phyloP scores from a whole-genome alignment of 1,140 invertebrate genomes.

The Scaptomyza montana region DNA sequence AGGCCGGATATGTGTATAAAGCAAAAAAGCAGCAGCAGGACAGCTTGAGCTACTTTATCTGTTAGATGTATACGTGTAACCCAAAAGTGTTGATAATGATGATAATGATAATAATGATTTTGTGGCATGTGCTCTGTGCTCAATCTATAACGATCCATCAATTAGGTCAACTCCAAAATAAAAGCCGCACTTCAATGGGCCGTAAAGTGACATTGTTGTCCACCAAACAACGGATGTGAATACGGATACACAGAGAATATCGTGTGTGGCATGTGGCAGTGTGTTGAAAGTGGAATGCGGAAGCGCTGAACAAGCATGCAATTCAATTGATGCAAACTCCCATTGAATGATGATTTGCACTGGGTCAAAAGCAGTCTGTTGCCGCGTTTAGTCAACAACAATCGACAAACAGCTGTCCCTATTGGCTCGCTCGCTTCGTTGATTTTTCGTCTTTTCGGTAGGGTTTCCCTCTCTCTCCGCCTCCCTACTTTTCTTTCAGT shows the following conservation, averaged over 20 bases:
- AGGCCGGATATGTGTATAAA: constrained; percentile 36
- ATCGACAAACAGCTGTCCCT: constrained; percentile 56
- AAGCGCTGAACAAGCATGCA: constrained; percentile 34
- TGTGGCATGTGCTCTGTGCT: constrained; percentile 10
- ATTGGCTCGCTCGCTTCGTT: constrained; percentile 2
- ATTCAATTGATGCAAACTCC: constrained; percentile 27
- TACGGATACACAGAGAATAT: too few species aligned
- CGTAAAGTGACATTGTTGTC: constrained; percentile 45
- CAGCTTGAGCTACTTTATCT: constrained; percentile 32
- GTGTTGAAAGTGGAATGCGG: constrained; percentile 22
- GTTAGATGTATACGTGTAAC: not conserved
- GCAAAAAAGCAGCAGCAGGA: not conserved
- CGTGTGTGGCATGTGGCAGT: constrained; percentile 26
- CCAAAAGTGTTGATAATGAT: not conserved
- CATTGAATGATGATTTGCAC: constrained; percentile 47
- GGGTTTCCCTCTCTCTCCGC: not conserved
- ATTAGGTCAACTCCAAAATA: constrained; percentile 55
- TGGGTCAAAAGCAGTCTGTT: constrained; percentile 28
- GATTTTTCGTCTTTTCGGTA: not conserved
- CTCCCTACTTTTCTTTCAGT: not conserved
- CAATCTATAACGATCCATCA: constrained; percentile 55
- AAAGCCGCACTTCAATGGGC: constrained; percentile 51
- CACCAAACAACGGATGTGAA: constrained; percentile 17
- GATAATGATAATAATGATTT: constrained; percentile 7
- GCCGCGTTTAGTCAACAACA: not conserved